These are phyloP conservation scores for Chironex yamaguchii DNA, from an alignment of 30 jellyfish, hydroid and myxozoan genomes.

Conservation along the genomic window DNA sequence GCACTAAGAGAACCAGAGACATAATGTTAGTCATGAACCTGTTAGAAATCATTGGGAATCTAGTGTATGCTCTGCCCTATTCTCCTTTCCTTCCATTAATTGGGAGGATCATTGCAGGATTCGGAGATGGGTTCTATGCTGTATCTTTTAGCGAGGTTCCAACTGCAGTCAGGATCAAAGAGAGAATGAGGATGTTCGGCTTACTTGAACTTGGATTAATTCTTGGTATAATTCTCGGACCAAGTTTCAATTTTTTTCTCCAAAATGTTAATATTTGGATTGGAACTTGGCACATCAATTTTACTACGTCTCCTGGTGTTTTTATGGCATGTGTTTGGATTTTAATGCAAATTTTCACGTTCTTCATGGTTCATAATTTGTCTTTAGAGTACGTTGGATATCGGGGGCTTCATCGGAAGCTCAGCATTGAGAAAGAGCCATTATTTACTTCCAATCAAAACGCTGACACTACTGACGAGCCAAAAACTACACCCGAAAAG, in stretches of 20 bases:
- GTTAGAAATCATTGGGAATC: conserved; percentile 88
- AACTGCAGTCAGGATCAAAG: conserved; percentile 73
- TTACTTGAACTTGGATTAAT: conserved; percentile 90
- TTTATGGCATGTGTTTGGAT: conserved; percentile 91
- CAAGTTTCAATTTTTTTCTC: conserved; percentile 84
- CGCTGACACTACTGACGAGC: conserved; percentile 24
- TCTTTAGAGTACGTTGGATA: conserved; percentile 58
- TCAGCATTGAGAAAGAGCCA: conserved; percentile 52
- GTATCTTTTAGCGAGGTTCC: conserved; percentile 91
- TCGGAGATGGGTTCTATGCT: conserved; percentile 96
- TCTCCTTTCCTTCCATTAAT: conserved; percentile 66
- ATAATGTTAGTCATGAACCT: conserved; percentile 65
- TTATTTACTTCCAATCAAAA: conserved; percentile 44
- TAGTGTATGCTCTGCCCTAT: conserved; percentile 87
- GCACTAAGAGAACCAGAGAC: conserved; percentile 83
- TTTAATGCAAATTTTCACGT: conserved; percentile 68
- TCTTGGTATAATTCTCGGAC: conserved; percentile 90
- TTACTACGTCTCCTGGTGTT: conserved; percentile 93
- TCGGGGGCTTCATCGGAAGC: conserved; percentile 17
- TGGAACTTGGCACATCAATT: conserved; percentile 80
- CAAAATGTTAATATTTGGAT: conserved; percentile 71
- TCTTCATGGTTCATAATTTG: conserved; percentile 71
- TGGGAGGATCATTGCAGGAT: conserved; percentile 92
- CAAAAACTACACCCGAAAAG: conserved; percentile 55
- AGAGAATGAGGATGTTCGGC: conserved; percentile 85